Percentiles rank a stretch among this genome's conserved stretches.
Conservation (phyloP, 2,888 invertebrate species). For the Chymomyza amoena region DNA sequence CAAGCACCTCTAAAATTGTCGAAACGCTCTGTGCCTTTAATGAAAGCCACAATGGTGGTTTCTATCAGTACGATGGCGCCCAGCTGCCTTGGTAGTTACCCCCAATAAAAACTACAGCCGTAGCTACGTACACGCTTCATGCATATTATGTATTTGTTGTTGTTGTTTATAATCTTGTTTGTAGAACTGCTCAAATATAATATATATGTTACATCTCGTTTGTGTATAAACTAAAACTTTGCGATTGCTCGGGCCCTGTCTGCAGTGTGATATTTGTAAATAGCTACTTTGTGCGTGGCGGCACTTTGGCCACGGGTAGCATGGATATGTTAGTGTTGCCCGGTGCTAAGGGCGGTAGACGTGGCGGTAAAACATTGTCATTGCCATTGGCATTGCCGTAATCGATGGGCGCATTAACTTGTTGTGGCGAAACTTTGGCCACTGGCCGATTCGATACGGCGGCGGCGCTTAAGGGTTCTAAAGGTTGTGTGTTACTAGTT, state of each 20-base stretch:
- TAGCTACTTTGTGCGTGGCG: slow-evolving; percentile 32
- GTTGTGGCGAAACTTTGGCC: slow-evolving; percentile 40
- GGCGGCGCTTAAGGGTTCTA: slow-evolving; percentile 18
- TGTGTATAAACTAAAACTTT: background rate
- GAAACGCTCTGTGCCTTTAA: slow-evolving; percentile 83
- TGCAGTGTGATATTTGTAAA: background rate
- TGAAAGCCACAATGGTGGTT: slow-evolving; percentile 86
- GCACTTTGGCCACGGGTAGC: slow-evolving; percentile 32
- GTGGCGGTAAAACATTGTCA: slow-evolving; percentile 5
- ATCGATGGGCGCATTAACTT: slow-evolving; percentile 48
- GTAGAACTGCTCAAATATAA: slow-evolving; percentile 4
- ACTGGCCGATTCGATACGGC: slow-evolving; percentile 32
- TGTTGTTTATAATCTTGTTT: background rate
- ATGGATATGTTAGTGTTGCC: slow-evolving; percentile 19
- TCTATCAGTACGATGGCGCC: slow-evolving; percentile 88
- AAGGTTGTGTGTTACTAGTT: slow-evolving; percentile 31
- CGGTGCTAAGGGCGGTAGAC: slow-evolving; percentile 34
- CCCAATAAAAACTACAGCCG: too few relatives aligned
- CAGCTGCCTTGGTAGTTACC: slow-evolving; percentile 75
- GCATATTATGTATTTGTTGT: slow-evolving; percentile 3
- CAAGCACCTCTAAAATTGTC: slow-evolving; percentile 84
- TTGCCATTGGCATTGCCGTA: slow-evolving; percentile 47
- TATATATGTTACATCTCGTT: background rate
- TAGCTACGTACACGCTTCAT: background rate
- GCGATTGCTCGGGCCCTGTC: background rate